A percentile compares a stretch with the other conserved stretches of the same genome.
Evolutionary conservation across 2,888 invertebrate species (phyloP).

Genomic region (Leucoptera coffeella): DNA sequence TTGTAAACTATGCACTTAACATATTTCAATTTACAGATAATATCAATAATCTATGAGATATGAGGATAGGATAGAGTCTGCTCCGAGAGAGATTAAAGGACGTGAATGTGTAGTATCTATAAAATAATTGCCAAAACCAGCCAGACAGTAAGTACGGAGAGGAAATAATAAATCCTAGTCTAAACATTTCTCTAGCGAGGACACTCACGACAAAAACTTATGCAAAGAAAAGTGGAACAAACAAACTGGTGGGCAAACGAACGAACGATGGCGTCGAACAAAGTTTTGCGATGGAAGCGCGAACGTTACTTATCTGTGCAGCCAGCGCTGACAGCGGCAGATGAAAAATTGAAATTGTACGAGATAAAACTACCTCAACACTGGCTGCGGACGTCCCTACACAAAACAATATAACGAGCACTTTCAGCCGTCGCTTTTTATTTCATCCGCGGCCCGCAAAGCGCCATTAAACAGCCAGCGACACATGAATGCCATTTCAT

Average conservation of each 20-base stretch:
- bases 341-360: conserved; percentile 54
- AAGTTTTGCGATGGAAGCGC: conserved; percentile 38
- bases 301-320: conserved; percentile 47
- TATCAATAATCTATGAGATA: no score
- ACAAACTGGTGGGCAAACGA: conserved; percentile 42
- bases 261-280: no score
- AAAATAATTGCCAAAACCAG: no score
- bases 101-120: no score
- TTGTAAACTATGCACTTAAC: no score
- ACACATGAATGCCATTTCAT: neutral
- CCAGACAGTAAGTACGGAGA: no score
- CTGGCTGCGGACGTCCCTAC: conserved; percentile 8
- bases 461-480: neutral
- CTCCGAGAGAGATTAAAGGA: no score
- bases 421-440: conserved; percentile 9
- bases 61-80: no score
- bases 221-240: conserved; percentile 43
- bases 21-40: no score
- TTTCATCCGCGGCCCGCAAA: no score
- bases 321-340: conserved; percentile 45
- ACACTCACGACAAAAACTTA: conserved; percentile 50
- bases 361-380: conserved; percentile 49
- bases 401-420: conserved; percentile 31
- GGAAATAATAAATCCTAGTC: no score
- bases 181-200: no score